Percentiles rank a stretch among this genome's conserved stretches.
These are phyloP conservation scores for Patella ulyssiponensis DNA, from an alignment of 2,888 invertebrate genomes.

Conservation along the genomic window DNA sequence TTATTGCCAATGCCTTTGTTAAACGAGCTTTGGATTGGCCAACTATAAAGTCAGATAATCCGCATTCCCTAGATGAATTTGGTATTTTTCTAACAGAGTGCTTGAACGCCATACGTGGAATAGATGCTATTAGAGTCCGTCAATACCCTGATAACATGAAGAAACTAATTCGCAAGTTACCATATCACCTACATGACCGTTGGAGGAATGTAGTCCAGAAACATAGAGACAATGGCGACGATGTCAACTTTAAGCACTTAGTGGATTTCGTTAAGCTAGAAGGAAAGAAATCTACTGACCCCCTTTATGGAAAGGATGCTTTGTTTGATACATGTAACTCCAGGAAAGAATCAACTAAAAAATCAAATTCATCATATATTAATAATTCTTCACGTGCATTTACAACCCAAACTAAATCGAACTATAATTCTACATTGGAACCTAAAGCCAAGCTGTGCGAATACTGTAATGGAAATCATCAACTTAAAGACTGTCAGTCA, in stretches of 20 bases:
- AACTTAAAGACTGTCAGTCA: too few relatives aligned
- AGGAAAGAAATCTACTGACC: slow-evolving; percentile 30
- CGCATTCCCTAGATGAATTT: slow-evolving; percentile 29
- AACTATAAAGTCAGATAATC: slow-evolving; percentile 20
- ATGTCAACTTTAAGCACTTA: slow-evolving; percentile 19
- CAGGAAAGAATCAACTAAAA: not conserved
- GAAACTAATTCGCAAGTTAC: not conserved
- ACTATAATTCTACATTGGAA: too few relatives aligned
- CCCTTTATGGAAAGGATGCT: slow-evolving; percentile 29
- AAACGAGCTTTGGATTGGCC: slow-evolving; percentile 27
- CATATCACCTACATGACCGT: not conserved
- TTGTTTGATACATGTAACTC: not conserved
- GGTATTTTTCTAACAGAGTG: slow-evolving; percentile 32
- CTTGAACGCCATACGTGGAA: slow-evolving; percentile 23
- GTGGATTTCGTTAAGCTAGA: slow-evolving; percentile 29
- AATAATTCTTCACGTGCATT: too few relatives aligned
- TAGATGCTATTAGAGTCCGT: not conserved
- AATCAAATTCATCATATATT: too few relatives aligned
- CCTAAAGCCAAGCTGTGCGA: too few relatives aligned
- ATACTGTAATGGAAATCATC: too few relatives aligned
- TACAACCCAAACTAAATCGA: too few relatives aligned
- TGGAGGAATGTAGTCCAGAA: not conserved
- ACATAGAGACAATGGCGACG: not conserved
- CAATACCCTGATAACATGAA: slow-evolving; percentile 5
- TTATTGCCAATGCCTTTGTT: slow-evolving; percentile 25